Evolutionary conservation across 2,888 invertebrate genomes (phyloP).

Genomic region (Tetragnatha montana): DNA sequence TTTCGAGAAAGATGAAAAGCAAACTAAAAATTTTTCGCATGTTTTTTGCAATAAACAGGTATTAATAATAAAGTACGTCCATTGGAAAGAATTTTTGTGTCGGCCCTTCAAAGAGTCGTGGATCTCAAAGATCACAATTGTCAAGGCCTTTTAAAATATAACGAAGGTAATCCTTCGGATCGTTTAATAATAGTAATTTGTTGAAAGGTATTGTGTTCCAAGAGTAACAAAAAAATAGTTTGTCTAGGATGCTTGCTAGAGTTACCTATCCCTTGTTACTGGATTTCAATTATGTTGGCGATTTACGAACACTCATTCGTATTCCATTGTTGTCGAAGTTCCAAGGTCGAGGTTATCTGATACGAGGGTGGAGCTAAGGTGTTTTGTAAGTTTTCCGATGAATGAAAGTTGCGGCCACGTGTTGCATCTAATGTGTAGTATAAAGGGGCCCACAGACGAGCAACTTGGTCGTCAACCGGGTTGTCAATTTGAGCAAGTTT

Average conservation of each 20-base stretch:
- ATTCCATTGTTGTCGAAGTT: slow-evolving; percentile 46
- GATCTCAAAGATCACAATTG: neutral
- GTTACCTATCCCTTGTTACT: slow-evolving; percentile 6
- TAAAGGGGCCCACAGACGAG: too few species aligned
- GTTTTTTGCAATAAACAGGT: too few species aligned
- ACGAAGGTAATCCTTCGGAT: slow-evolving; percentile 1
- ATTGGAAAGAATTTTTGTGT: neutral
- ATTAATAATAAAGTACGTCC: too few species aligned
- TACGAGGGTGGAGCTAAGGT: slow-evolving; percentile 60
- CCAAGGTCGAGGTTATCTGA: slow-evolving; percentile 57
- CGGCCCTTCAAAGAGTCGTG: neutral
- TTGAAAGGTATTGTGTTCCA: neutral
- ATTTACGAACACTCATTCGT: slow-evolving; percentile 39
- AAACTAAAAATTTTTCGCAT: too few species aligned
- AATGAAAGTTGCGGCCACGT: slow-evolving; percentile 56
- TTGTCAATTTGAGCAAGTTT: too few species aligned
- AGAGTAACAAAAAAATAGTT: neutral
- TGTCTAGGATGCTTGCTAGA: slow-evolving; percentile 3
- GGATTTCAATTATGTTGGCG: slow-evolving; percentile 35
- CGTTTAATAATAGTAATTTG: slow-evolving; percentile 9
- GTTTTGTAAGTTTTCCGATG: slow-evolving; percentile 54
- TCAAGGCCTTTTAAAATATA: neutral
- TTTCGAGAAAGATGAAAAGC: too few species aligned
- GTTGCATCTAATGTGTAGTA: slow-evolving; percentile 48
- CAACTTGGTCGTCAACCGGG: too few species aligned